These are phyloP conservation scores for Drosophila setifemur DNA, from an alignment of 1,140 invertebrate species.

Conservation along the genomic window DNA sequence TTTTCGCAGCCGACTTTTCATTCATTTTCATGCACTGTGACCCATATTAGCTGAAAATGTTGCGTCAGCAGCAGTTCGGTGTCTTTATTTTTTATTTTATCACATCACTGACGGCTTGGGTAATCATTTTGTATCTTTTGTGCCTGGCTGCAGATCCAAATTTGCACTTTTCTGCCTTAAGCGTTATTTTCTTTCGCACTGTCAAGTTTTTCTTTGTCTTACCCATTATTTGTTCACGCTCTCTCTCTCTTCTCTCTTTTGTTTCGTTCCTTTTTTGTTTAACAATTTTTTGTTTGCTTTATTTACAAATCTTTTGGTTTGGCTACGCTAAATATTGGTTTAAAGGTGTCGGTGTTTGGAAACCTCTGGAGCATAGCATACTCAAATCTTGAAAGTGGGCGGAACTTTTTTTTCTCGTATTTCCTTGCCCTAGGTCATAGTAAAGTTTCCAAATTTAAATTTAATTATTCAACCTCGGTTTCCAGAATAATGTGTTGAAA, in stretches of 20 bases:
- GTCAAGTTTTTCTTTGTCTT: conserved; percentile 30
- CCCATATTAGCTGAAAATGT: conserved; percentile 21
- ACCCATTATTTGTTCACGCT: conserved; percentile 1
- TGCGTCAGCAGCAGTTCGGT: conserved; percentile 20
- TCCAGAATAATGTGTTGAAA: no score
- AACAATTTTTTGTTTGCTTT: not conserved
- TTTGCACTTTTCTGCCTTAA: conserved; percentile 14
- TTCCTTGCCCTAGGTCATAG: conserved; percentile 8
- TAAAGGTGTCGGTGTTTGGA: not conserved
- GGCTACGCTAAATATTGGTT: conserved; percentile 13
- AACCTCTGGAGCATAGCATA: not conserved
- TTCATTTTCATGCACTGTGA: conserved; percentile 38
- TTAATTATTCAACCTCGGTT: not conserved
- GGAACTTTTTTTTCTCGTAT: no score
- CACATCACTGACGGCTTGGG: conserved; percentile 6
- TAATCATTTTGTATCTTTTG: conserved; percentile 8
- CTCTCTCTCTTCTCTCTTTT: not conserved
- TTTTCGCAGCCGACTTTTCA: conserved; percentile 1
- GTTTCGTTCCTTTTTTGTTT: not conserved
- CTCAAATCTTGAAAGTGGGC: not conserved
- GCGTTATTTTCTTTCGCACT: conserved; percentile 1
- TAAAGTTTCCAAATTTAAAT: not conserved
- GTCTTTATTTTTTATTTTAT: conserved; percentile 11
- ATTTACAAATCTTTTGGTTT: conserved; percentile 6
- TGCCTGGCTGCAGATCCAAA: conserved; percentile 5